These are phyloP conservation scores for Chloroceryle aenea DNA, from an alignment of 2,113 vertebrate genomes.

Conservation along the genomic window DNA sequence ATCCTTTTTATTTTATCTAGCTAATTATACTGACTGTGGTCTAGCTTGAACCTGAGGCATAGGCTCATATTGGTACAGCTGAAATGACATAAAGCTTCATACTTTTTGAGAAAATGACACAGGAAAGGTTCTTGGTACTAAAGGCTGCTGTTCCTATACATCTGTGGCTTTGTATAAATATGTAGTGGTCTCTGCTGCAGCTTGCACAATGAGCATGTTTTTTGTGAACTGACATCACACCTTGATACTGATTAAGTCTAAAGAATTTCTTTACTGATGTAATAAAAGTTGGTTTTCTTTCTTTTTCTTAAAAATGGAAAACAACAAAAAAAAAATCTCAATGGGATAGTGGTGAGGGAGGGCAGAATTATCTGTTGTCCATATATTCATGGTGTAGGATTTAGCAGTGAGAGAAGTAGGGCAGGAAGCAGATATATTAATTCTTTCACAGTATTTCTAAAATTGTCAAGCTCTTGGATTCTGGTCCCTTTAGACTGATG, in stretches of 20 bases:
- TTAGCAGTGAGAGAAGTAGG: background rate
- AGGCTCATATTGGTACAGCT: background rate
- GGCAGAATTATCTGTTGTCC: background rate
- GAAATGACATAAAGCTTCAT: background rate
- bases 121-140: background rate
- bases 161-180: background rate
- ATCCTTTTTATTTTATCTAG: background rate
- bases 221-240: background rate
- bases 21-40: background rate
- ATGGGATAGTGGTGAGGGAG: background rate
- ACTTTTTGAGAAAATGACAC: background rate
- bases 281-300: background rate
- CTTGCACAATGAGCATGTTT: background rate
- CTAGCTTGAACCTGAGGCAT: background rate
- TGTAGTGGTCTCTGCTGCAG: background rate
- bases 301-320: background rate
- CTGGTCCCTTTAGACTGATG: background rate
- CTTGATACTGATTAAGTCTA: fast-evolving
- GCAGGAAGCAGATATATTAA: background rate
- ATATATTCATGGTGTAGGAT: background rate
- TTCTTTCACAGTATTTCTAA: background rate
- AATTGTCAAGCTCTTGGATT: background rate
- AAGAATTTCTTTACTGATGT: background rate
- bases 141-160: background rate
- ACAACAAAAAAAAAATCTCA: background rate